phyloP scores from a whole-genome alignment of 2,797 vertebrate genomes.

The Tragelaphus oryx region DNA sequence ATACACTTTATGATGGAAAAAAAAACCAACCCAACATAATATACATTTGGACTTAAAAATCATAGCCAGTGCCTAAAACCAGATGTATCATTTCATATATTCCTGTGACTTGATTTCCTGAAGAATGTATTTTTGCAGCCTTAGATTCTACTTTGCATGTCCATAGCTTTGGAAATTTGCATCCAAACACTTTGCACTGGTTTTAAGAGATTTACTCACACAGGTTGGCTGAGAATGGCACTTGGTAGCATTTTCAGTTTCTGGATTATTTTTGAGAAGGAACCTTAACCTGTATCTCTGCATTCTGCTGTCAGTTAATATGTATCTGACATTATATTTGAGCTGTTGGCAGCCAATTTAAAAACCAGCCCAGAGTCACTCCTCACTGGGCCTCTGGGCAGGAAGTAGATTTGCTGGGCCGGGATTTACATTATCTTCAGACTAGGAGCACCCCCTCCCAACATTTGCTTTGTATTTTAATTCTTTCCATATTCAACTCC shows the following conservation, averaged over 20 bases:
- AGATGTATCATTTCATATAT: not conserved
- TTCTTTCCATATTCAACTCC: not conserved
- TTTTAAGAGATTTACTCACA: conserved; percentile 4
- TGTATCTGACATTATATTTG: conserved; percentile 15
- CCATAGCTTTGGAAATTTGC: not conserved
- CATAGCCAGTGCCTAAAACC: not conserved
- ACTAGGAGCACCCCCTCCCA: not conserved
- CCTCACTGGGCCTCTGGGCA: not conserved
- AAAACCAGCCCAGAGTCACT: not conserved
- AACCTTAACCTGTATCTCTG: conserved; percentile 22
- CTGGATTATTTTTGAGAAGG: conserved; percentile 39
- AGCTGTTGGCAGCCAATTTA: conserved; percentile 40
- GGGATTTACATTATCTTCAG: not conserved
- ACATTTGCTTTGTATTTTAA: not conserved
- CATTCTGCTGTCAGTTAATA: conserved; percentile 27
- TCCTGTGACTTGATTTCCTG: not conserved
- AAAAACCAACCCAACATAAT: not conserved
- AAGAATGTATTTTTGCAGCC: not conserved
- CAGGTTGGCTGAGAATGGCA: not conserved
- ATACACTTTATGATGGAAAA: not conserved
- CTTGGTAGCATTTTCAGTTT: conserved; percentile 28
- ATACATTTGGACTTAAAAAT: not conserved
- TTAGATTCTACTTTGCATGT: not conserved
- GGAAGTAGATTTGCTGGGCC: not conserved
- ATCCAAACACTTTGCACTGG: not conserved